Percentiles rank a stretch among this genome's conserved stretches.
Evolutionary conservation across 2,113 vertebrate genomes (phyloP).

Genomic region (Synodontis membranacea): DNA sequence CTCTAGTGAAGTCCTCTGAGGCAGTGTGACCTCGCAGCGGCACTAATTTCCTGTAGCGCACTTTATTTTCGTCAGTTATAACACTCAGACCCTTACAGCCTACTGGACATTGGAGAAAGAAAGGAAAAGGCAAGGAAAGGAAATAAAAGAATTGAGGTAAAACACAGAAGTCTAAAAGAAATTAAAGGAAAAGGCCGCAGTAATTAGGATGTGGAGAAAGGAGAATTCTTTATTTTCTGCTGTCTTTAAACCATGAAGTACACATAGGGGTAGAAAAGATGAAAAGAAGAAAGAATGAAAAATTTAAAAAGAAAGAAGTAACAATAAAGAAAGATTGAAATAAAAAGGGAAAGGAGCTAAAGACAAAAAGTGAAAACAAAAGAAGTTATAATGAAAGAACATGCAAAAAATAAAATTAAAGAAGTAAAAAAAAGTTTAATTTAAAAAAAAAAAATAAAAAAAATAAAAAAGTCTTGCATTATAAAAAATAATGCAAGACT

Average conservation of each 20-base stretch:
- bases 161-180: not conserved
- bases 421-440: not conserved
- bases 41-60: not conserved
- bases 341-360: not conserved
- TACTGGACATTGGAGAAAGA: not conserved
- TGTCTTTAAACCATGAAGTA: not conserved
- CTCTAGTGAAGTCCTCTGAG: not conserved
- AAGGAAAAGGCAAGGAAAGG: not conserved
- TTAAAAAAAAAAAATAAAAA: too few species aligned
- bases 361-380: not conserved
- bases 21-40: not conserved
- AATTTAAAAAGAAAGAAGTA: not conserved
- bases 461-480: not conserved
- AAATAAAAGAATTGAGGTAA: not conserved
- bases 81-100: not conserved
- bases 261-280: not conserved
- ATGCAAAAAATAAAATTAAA: not conserved
- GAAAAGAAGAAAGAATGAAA: not conserved
- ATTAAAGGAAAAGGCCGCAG: not conserved
- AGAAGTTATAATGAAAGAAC: not conserved
- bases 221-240: not conserved
- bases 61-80: slow-evolving; percentile 24
- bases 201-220: not conserved
- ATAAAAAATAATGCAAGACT: not conserved
- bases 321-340: not conserved